Conservation (phyloP, 2,888 invertebrate species). For the Apamea crenata region DNA sequence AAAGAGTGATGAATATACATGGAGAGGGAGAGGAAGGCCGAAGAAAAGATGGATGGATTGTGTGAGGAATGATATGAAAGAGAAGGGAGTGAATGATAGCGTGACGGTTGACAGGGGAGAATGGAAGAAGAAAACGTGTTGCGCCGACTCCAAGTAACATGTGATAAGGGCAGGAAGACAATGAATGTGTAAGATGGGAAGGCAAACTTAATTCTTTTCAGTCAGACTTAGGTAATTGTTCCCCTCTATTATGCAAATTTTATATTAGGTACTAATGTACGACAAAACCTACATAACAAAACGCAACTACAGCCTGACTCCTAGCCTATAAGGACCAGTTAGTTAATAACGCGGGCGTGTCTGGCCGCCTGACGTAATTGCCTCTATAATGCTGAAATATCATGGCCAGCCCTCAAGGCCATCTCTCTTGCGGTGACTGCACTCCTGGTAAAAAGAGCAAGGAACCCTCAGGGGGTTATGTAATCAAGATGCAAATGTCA, state of each 20-base stretch:
- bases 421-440: constrained; percentile 54
- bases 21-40: no score
- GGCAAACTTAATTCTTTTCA: no score
- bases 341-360: constrained; percentile 60
- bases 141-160: no score
- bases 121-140: no score
- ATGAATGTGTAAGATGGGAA: background rate
- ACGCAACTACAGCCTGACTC: constrained; percentile 22
- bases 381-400: constrained; percentile 71
- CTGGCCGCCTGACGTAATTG: constrained; percentile 62
- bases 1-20: no score
- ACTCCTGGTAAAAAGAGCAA: constrained; percentile 58
- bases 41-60: no score
- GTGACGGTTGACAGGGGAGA: no score
- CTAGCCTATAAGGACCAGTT: constrained; percentile 52
- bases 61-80: no score
- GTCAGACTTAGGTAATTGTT: background rate
- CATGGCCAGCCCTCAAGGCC: constrained; percentile 56
- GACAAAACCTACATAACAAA: background rate
- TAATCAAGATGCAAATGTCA: constrained; percentile 55
- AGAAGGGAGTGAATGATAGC: no score
- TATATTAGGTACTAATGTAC: background rate
- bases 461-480: constrained; percentile 41
- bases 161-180: no score
- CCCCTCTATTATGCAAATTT: background rate